These are phyloP conservation scores for Diachasma alloeum DNA, from an alignment of 1,140 invertebrate species.

Conservation along the genomic window DNA sequence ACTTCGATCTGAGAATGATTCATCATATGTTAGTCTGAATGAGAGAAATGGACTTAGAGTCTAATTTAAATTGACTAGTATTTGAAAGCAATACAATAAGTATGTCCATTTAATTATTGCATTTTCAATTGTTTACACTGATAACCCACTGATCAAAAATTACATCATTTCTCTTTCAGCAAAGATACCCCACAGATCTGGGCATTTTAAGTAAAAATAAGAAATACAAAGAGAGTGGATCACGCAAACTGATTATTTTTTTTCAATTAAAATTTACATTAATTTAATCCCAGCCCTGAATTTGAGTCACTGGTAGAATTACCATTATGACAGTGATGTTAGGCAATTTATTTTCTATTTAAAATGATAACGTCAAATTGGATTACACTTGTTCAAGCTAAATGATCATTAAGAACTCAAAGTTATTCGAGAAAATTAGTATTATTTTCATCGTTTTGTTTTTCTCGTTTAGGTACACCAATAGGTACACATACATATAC, in stretches of 20 bases:
- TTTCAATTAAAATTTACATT: neutral
- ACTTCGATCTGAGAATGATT: neutral
- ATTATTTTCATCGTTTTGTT: slow-evolving; percentile 22
- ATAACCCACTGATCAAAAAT: neutral
- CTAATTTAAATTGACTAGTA: slow-evolving; percentile 8
- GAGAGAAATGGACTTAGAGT: neutral
- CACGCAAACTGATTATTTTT: neutral
- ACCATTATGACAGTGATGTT: neutral
- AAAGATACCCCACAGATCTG: slow-evolving; percentile 4
- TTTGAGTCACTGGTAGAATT: neutral
- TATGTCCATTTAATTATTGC: neutral
- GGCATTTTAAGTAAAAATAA: neutral
- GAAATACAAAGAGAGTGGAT: neutral
- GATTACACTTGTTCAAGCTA: slow-evolving; percentile 15
- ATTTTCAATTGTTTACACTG: neutral
- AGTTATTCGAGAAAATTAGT: neutral
- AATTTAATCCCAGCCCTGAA: neutral
- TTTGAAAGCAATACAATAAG: neutral
- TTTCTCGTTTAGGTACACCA: slow-evolving; percentile 43
- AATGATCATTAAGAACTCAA: slow-evolving; percentile 5
- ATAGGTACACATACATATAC: slow-evolving; percentile 41
- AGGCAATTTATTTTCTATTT: slow-evolving; percentile 1
- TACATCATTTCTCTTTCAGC: slow-evolving; percentile 8
- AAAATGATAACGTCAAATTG: neutral
- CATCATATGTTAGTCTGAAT: neutral